Percentiles rank a stretch among this genome's conserved stretches.
Evolutionary conservation across 2,797 vertebrate genomes (phyloP).

Genomic region (Anableps anableps): DNA sequence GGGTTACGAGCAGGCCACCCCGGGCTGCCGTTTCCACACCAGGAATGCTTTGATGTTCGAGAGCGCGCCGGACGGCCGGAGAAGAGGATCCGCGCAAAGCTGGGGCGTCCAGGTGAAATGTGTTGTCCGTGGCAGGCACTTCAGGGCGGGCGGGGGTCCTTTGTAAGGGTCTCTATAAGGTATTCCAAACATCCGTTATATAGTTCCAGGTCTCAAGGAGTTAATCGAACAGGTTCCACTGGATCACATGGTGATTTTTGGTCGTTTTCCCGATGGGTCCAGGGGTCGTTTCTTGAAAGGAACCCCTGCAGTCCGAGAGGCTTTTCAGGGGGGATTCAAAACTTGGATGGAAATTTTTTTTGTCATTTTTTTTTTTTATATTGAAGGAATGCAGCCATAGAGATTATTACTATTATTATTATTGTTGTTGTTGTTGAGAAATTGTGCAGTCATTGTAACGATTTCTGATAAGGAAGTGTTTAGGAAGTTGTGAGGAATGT

Average conservation of each 20-base stretch:
- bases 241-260: not conserved
- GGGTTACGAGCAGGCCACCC: slow-evolving; percentile 81
- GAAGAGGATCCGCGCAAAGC: slow-evolving; percentile 37
- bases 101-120: slow-evolving; percentile 66
- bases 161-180: slow-evolving; percentile 22
- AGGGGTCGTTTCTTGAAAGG: not conserved
- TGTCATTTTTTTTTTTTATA: not conserved
- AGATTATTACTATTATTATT: not conserved
- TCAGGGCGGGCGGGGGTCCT: slow-evolving; percentile 4
- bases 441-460: no score
- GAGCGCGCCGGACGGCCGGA: slow-evolving; percentile 68
- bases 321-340: not conserved
- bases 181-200: slow-evolving; percentile 25
- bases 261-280: not conserved
- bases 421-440: no score
- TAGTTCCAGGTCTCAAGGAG: not conserved
- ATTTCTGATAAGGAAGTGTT: no score
- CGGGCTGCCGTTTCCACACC: slow-evolving; percentile 69
- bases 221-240: slow-evolving; percentile 5
- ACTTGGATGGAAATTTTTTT: not conserved
- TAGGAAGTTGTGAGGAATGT: no score
- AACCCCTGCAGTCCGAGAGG: not conserved
- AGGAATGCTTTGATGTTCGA: slow-evolving; percentile 92
- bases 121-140: slow-evolving; percentile 57
- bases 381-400: not conserved